Percentiles rank a stretch among this genome's conserved stretches.
These are phyloP conservation scores for Phymanthus crucifer DNA, from an alignment of 92 coral and sea anemone genomes.

Conservation along the genomic window DNA sequence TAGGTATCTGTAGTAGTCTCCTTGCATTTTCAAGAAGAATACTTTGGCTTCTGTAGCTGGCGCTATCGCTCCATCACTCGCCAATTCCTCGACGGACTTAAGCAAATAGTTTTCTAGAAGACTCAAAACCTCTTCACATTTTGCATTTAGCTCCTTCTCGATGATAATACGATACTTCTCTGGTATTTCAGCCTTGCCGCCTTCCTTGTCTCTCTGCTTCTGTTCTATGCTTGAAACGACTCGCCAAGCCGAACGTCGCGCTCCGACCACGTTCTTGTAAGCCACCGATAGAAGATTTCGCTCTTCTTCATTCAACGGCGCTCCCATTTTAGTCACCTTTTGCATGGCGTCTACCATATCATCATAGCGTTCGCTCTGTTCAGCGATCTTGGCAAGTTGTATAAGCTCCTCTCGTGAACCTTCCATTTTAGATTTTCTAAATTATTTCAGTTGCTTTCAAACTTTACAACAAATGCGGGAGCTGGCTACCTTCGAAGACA, in stretches of 20 bases:
- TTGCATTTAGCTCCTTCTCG: constrained; percentile 71
- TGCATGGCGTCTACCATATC: constrained; percentile 91
- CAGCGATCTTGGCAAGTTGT: constrained; percentile 80
- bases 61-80: constrained; percentile 8
- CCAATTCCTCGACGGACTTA: neutral
- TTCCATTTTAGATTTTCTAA: constrained; percentile 27
- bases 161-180: constrained; percentile 47
- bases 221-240: constrained; percentile 67
- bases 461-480: constrained; percentile 36
- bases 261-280: constrained; percentile 99
- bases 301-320: constrained; percentile 73
- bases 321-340: constrained; percentile 58
- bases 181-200: constrained; percentile 35
- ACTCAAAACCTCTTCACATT: constrained; percentile 74
- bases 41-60: constrained; percentile 76
- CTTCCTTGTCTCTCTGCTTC: constrained; percentile 44
- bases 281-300: constrained; percentile 98
- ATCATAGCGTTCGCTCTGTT: constrained; percentile 95
- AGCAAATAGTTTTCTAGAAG: constrained; percentile 65
- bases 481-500: constrained; percentile 51
- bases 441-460: constrained; percentile 32
- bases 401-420: constrained; percentile 52
- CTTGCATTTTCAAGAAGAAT: constrained; percentile 96
- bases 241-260: constrained; percentile 96
- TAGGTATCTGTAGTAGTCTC: constrained; percentile 94